Evolutionary conservation across 1,140 invertebrate genomes (phyloP).

Genomic region (Cheumatopsyche charites): DNA sequence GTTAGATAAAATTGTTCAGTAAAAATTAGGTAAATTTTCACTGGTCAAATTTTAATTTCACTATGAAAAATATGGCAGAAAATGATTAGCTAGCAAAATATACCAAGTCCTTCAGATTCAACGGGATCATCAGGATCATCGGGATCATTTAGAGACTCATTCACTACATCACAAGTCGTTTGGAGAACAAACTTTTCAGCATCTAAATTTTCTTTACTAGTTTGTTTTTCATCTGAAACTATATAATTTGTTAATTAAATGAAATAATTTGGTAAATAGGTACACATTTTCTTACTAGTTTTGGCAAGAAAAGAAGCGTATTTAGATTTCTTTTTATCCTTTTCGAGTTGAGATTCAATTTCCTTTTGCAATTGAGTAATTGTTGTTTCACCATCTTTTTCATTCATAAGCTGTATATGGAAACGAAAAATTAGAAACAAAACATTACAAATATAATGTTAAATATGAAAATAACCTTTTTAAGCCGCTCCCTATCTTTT

Average conservation of each 20-base stretch:
- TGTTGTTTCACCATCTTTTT: slow-evolving; percentile 68
- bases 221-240: slow-evolving; percentile 9
- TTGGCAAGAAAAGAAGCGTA: background rate
- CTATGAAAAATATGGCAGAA: too few relatives aligned
- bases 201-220: slow-evolving; percentile 35
- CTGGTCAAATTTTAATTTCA: too few relatives aligned
- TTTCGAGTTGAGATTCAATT: slow-evolving; percentile 77
- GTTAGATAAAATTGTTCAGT: too few relatives aligned
- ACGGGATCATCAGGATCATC: slow-evolving; percentile 21
- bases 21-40: too few relatives aligned
- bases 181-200: slow-evolving; percentile 40
- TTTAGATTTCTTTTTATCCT: slow-evolving; percentile 59
- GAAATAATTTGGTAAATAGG: background rate
- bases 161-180: slow-evolving; percentile 37
- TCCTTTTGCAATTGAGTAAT: slow-evolving; percentile 74
- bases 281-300: background rate
- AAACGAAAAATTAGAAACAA: background rate
- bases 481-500: slow-evolving; percentile 81
- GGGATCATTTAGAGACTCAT: slow-evolving; percentile 41
- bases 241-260: slow-evolving; percentile 8
- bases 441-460: background rate
- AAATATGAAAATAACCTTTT: slow-evolving; percentile 62
- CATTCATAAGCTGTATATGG: slow-evolving; percentile 65
- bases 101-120: slow-evolving; percentile 33
- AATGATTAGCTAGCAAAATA: background rate